These are phyloP conservation scores for Sebastes oblongus DNA, from an alignment of 2,797 vertebrate species.

Conservation along the genomic window DNA sequence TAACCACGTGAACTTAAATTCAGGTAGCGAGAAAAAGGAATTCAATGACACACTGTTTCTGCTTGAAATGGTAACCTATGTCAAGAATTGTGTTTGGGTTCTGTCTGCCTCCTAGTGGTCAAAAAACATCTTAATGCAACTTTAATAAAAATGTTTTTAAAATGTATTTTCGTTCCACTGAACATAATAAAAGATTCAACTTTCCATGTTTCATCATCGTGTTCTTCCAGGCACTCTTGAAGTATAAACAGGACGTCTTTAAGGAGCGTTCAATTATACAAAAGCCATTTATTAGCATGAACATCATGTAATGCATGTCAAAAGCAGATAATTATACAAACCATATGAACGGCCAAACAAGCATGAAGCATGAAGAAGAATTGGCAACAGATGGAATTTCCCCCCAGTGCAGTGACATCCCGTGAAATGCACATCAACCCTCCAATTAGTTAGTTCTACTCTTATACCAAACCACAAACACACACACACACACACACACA, in stretches of 20 bases:
- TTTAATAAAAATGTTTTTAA: not conserved
- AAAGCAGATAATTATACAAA: conserved; percentile 47
- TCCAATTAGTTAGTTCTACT: conserved; percentile 61
- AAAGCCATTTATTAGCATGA: conserved; percentile 26
- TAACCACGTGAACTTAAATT: no score
- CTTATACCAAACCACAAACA: conserved; percentile 8
- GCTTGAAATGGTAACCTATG: not conserved
- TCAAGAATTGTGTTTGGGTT: not conserved
- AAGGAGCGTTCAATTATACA: not conserved
- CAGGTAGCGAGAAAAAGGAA: not conserved
- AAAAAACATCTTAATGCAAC: not conserved
- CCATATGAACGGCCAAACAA: conserved; percentile 54
- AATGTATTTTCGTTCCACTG: not conserved
- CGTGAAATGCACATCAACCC: conserved; percentile 64
- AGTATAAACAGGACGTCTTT: not conserved
- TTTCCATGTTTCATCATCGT: not conserved
- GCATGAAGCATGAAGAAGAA: conserved; percentile 68
- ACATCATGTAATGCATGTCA: conserved; percentile 39
- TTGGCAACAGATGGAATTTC: conserved; percentile 75
- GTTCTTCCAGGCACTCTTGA: not conserved
- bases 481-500: conserved; percentile 6
- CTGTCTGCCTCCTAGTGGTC: not conserved
- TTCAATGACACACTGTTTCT: not conserved
- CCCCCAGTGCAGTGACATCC: conserved; percentile 48
- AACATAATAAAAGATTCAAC: not conserved